Evolutionary conservation across 2,797 vertebrate genomes (phyloP).

Genomic region (Staurois parvus): DNA sequence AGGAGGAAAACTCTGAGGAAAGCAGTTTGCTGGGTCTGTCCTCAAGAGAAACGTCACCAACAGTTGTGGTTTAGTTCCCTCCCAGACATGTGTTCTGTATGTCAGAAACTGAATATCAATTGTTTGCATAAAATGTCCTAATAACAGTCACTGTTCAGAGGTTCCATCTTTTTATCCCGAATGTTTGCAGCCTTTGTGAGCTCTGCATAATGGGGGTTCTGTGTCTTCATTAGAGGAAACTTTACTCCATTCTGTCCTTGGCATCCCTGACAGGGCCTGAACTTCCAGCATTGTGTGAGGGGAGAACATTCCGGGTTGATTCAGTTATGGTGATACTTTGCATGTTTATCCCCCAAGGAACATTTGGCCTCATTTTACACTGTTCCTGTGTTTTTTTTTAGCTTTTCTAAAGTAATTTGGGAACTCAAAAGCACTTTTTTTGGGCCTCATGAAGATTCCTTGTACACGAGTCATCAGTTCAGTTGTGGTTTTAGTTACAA

Average conservation of each 20-base stretch:
- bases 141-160: background rate
- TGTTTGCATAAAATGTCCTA: background rate
- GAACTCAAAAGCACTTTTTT: too few relatives aligned
- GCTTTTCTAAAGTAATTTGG: too few relatives aligned
- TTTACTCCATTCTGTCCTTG: background rate
- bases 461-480: too few relatives aligned
- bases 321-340: too few relatives aligned
- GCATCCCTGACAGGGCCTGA: background rate
- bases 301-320: fast-evolving
- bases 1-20: background rate
- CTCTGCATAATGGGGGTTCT: background rate
- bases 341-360: too few relatives aligned
- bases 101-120: background rate
- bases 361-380: too few relatives aligned
- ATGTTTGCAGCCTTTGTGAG: background rate
- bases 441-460: too few relatives aligned
- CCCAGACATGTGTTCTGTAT: too few relatives aligned
- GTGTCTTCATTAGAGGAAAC: background rate
- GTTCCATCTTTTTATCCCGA: background rate
- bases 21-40: background rate
- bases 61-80: too few relatives aligned
- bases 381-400: too few relatives aligned
- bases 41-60: background rate
- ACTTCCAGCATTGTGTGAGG: too few relatives aligned
- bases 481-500: too few relatives aligned